Evolutionary conservation across 2,888 invertebrate species (phyloP).

Genomic region (Tenthredo livida): DNA sequence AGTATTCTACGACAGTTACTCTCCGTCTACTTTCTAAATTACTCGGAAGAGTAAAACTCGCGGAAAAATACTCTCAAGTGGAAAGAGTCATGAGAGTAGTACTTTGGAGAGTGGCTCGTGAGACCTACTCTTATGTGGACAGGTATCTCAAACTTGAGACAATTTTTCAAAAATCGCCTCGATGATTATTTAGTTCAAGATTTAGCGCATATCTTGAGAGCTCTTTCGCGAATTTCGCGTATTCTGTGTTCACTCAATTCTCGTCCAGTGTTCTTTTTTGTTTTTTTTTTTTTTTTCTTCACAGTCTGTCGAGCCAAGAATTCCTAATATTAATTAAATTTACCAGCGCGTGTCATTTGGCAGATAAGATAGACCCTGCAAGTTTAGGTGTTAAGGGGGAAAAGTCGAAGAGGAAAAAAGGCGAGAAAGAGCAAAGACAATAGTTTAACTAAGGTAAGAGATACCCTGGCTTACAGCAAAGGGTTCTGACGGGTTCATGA

Average conservation of each 20-base stretch:
- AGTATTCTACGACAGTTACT: constrained; percentile 43
- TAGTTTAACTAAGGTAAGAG: constrained; percentile 25
- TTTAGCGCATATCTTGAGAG: not conserved
- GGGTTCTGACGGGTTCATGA: constrained; percentile 33
- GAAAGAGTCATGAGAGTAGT: constrained; percentile 42
- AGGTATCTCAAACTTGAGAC: not conserved
- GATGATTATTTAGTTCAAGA: not conserved
- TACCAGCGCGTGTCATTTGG: constrained; percentile 24
- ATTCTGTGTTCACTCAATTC: not conserved
- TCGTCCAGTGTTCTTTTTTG: not conserved
- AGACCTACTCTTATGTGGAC: constrained; percentile 50
- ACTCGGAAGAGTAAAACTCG: constrained; percentile 46
- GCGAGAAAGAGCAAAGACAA: not conserved
- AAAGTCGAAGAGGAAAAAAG: not conserved
- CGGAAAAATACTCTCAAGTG: constrained; percentile 49
- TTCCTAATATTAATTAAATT: constrained; percentile 22
- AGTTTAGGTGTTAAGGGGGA: not conserved
- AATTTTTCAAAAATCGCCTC: not conserved
- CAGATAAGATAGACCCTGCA: constrained; percentile 19
- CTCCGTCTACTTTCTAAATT: constrained; percentile 36
- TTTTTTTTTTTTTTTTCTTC: not conserved
- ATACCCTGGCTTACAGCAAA: constrained; percentile 4
- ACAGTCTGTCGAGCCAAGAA: not conserved
- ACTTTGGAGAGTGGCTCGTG: constrained; percentile 53
- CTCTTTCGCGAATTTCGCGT: not conserved